Conservation (phyloP, 2,113 vertebrate species). For the Probosciger aterrimus region DNA sequence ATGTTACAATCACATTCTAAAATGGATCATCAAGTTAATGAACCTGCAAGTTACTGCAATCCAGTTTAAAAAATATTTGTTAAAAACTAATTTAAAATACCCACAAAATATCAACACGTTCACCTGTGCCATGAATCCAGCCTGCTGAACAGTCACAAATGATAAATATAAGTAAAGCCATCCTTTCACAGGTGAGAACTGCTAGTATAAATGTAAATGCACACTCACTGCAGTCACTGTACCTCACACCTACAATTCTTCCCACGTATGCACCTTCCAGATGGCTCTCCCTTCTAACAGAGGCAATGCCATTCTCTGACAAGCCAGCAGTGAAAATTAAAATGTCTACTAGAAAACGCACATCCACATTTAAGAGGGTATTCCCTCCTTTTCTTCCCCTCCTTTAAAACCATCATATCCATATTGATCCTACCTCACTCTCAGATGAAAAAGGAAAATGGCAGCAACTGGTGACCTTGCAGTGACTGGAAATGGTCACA, state of each 20-base stretch:
- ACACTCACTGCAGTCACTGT: neutral
- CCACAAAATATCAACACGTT: neutral
- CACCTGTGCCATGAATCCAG: neutral
- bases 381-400: neutral
- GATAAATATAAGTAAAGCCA: neutral
- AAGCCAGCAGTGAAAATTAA: neutral
- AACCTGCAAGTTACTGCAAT: neutral
- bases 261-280: neutral
- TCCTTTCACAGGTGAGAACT: neutral
- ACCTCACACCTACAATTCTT: neutral
- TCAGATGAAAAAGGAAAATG: neutral
- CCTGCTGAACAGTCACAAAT: neutral
- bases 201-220: neutral
- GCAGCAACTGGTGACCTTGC: neutral
- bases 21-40: neutral
- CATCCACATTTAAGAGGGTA: neutral
- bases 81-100: neutral
- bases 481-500: neutral
- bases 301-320: neutral
- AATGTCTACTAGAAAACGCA: neutral
- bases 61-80: neutral
- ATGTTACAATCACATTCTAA: neutral
- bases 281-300: neutral
- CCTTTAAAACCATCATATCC: neutral
- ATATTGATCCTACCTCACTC: neutral